Conservation (phyloP, 2,888 invertebrate genomes). For the Timandra comae region DNA sequence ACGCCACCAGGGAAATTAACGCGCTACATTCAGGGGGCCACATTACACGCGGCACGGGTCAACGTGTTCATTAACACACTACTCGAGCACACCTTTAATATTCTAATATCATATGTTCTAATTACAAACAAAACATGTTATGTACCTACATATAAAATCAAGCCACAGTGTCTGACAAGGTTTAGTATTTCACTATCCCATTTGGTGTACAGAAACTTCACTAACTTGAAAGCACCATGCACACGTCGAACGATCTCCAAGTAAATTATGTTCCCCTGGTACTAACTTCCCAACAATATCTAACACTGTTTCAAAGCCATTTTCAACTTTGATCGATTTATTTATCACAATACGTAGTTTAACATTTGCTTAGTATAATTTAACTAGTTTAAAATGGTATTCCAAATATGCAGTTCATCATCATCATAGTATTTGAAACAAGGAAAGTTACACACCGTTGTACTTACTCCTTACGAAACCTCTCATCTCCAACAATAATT, state of each 20-base stretch:
- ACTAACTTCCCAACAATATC: slow-evolving; percentile 12
- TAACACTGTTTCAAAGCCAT: slow-evolving; percentile 15
- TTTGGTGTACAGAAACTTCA: slow-evolving; percentile 15
- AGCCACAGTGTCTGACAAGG: no score
- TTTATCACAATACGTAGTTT: slow-evolving; percentile 3
- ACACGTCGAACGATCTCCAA: slow-evolving; percentile 3
- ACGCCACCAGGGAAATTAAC: slow-evolving; percentile 1
- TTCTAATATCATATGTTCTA: no score
- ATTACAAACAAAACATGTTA: no score
- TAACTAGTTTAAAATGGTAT: no score
- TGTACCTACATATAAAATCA: no score
- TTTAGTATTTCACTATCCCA: slow-evolving; percentile 9
- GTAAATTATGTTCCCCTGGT: slow-evolving; percentile 18
- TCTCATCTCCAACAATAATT: slow-evolving; percentile 5
- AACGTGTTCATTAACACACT: not conserved
- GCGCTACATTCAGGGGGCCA: not conserved
- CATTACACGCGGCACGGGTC: not conserved
- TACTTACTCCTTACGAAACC: no score
- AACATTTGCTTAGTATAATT: no score
- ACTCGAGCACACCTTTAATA: not conserved
- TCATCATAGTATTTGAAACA: no score
- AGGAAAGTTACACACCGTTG: no score
- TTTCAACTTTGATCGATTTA: slow-evolving; percentile 7
- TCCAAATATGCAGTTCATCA: no score
- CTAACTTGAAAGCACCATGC: slow-evolving; percentile 6